Percentiles rank a stretch among this genome's conserved stretches.
These are phyloP conservation scores for Lutjanus argentimaculatus DNA, from an alignment of 2,797 vertebrate species.

Conservation along the genomic window DNA sequence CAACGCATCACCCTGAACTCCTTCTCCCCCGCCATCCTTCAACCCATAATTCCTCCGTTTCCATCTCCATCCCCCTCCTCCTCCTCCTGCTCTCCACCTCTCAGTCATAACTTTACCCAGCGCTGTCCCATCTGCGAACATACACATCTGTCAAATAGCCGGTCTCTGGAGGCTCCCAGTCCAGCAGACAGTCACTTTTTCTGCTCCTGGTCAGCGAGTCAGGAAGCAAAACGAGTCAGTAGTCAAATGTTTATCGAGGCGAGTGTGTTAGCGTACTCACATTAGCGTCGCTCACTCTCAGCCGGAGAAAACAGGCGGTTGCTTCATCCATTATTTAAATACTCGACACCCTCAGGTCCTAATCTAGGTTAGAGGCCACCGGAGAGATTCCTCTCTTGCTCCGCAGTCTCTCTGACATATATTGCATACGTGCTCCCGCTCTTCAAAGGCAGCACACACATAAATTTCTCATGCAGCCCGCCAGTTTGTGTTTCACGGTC, in stretches of 20 bases:
- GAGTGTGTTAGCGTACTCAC: conserved; percentile 39
- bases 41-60: conserved; percentile 41
- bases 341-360: conserved; percentile 70
- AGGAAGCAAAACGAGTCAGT: conserved; percentile 41
- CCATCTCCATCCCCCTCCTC: conserved; percentile 26
- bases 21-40: conserved; percentile 22
- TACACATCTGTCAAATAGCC: conserved; percentile 62
- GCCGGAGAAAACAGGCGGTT: conserved; percentile 49
- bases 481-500: conserved; percentile 69
- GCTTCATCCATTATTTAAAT: conserved; percentile 83
- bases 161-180: conserved; percentile 35
- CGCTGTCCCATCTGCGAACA: conserved; percentile 62
- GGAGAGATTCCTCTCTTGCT: conserved; percentile 57
- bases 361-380: conserved; percentile 82
- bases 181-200: conserved; percentile 16
- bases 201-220: conserved; percentile 32
- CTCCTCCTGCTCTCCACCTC: conserved; percentile 31
- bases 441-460: conserved; percentile 67
- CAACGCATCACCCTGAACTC: conserved; percentile 43
- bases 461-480: conserved; percentile 76
- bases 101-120: conserved; percentile 75
- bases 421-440: conserved; percentile 59
- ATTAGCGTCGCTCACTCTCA: conserved; percentile 49
- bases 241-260: conserved; percentile 36
- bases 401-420: conserved; percentile 63